Conservation (phyloP, 2,113 vertebrate genomes). For the Dicentrarchus labrax region DNA sequence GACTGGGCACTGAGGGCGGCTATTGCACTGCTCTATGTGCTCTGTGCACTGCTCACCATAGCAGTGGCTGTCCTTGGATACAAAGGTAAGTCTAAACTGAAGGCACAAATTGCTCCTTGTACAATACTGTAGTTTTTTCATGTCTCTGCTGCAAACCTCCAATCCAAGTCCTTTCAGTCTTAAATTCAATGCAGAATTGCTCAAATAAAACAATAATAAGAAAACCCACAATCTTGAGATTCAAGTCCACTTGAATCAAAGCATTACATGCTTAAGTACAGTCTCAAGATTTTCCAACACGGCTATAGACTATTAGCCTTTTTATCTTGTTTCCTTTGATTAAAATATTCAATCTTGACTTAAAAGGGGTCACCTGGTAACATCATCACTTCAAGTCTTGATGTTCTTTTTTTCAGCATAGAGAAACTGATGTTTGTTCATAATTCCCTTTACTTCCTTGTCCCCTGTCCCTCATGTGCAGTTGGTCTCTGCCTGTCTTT, state of each 20-base stretch:
- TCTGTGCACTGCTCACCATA: conserved; percentile 95
- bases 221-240: neutral
- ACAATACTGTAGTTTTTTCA: neutral
- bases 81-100: conserved; percentile 89
- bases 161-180: neutral
- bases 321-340: neutral
- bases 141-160: neutral
- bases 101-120: neutral
- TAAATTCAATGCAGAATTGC: neutral
- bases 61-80: conserved; percentile 97
- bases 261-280: neutral
- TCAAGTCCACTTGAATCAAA: neutral
- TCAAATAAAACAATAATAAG: neutral
- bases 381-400: neutral
- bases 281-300: neutral
- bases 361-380: neutral
- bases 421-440: neutral
- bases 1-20: conserved; percentile 97
- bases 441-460: neutral
- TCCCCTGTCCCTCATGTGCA: too few species aligned
- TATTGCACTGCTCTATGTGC: conserved; percentile 93
- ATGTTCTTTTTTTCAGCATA: neutral
- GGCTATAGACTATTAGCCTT: too few species aligned
- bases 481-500: neutral
- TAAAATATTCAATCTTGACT: neutral